Evolutionary conservation across 1,140 invertebrate genomes (phyloP).

Genomic region (Grapholita molesta): DNA sequence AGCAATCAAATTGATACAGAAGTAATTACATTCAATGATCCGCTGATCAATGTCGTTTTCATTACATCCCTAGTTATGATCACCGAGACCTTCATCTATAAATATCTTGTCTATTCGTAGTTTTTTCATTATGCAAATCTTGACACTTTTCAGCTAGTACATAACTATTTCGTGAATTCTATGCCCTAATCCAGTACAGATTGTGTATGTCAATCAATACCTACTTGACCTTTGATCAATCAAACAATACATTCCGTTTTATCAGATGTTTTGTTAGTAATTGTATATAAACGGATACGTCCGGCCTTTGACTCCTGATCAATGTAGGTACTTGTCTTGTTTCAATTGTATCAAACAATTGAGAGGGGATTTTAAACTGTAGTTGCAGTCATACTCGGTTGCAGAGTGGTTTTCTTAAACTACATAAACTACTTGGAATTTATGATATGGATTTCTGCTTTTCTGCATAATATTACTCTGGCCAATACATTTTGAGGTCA

Average conservation of each 20-base stretch:
- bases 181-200: neutral
- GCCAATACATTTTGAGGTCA: too few relatives aligned
- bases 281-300: slow-evolving; percentile 1
- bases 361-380: neutral
- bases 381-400: neutral
- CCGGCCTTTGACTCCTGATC: neutral
- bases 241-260: slow-evolving; percentile 2
- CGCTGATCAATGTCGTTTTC: slow-evolving; percentile 45
- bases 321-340: neutral
- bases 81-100: slow-evolving; percentile 66
- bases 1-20: neutral
- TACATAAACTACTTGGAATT: too few relatives aligned
- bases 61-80: slow-evolving; percentile 37
- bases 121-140: slow-evolving; percentile 22
- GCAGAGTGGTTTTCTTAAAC: neutral
- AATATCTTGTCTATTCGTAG: slow-evolving; percentile 41
- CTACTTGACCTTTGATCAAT: slow-evolving; percentile 20
- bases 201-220: neutral
- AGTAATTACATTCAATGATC: slow-evolving; percentile 1
- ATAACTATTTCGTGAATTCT: neutral
- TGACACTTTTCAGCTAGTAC: neutral
- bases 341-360: neutral
- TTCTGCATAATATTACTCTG: neutral
- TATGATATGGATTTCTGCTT: neutral
- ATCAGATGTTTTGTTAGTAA: slow-evolving; percentile 17